Base-by-base conservation (phyloP, 2,888 invertebrate genomes). In the Stratiomys singularior region DNA sequence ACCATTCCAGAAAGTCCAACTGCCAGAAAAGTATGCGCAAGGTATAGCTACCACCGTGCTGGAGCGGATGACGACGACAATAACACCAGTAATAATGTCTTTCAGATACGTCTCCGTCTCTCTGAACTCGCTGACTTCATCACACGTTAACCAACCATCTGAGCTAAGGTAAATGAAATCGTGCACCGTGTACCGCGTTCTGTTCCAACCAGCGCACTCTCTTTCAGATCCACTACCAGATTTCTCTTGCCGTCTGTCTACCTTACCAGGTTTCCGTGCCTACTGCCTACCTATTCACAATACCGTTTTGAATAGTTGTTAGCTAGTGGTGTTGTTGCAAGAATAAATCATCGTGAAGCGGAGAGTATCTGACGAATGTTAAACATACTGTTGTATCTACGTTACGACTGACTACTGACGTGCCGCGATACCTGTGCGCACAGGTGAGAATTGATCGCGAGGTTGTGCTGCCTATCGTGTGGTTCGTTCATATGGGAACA, bases 1-100 rank as follows among this genome's bases (percentile, higher is more conserved):
- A 27, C 74, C 64, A 64, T 64, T 64, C 64, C 64, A 28, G 64
- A 64, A 64, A 64, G 64, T 64, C 64, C 13, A 72, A 72, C 71
- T 25, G 47, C 71, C 56, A 72, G 56, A 72, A 72, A 52, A 56
- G n/a, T 37, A 30, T 66, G 66, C 27, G 15, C 46, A 46, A n/a
- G n/a, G n/a, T n/a, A n/a, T n/a, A n/a, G n/a, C n/a, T 69, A 56
- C 71, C 71, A 52, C 56, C 4, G 52, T 52, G 71, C 18, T 27
- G 71, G 56, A 72, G 52, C 56, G 52, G 52, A 56, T 52, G 71
- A 56, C 47, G 52, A 69, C 21, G 71, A 72, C 28, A 47, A 56
- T 47, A 28, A 72, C 28, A 52, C 23, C 21, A 46, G 47, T 27
- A 72, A 72, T 28, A 25, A 64, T 28, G 28, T 64, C 30, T n/a